A percentile compares a stretch with the other conserved stretches of the same genome.
Conservation (phyloP, 2,888 invertebrate genomes). For the Dascillus cervinus region DNA sequence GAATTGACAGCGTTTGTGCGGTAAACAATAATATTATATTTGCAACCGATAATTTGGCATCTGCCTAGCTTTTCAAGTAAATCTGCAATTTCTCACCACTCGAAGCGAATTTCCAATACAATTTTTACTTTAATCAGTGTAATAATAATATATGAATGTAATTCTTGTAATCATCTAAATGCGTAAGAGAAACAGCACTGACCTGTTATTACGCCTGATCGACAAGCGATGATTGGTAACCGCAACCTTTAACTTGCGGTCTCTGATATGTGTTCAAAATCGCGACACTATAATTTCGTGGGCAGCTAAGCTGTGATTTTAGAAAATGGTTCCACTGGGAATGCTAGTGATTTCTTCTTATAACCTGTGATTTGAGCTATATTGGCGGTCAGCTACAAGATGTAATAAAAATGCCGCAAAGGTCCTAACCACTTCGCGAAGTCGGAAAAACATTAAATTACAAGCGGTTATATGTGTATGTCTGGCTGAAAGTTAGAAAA, state of each 20-base stretch:
- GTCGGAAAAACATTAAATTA: constrained; percentile 28
- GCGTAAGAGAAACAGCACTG: background rate
- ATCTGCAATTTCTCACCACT: no score
- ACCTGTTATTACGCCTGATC: constrained; percentile 7
- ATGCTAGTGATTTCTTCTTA: constrained; percentile 37
- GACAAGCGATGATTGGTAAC: constrained; percentile 16
- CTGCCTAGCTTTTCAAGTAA: no score
- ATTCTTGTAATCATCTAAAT: background rate
- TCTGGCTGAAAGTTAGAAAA: no score
- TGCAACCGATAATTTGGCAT: no score
- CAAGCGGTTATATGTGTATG: no score
- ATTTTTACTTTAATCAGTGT: no score
- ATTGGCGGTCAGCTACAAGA: constrained; percentile 44
- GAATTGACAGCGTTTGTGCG: no score
- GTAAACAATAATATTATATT: no score
- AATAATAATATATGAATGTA: no score
- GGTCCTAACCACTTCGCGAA: constrained; percentile 22
- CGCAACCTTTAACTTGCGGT: constrained; percentile 22
- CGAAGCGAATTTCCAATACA: no score
- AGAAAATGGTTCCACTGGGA: constrained; percentile 41
- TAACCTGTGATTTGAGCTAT: constrained; percentile 45
- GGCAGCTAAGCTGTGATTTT: constrained; percentile 42
- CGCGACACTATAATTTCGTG: constrained; percentile 41
- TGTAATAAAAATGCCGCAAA: constrained; percentile 39
- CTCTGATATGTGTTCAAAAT: constrained; percentile 24